phyloP scores from a whole-genome alignment of 2,888 invertebrate species.

The Bombylius discolor region DNA sequence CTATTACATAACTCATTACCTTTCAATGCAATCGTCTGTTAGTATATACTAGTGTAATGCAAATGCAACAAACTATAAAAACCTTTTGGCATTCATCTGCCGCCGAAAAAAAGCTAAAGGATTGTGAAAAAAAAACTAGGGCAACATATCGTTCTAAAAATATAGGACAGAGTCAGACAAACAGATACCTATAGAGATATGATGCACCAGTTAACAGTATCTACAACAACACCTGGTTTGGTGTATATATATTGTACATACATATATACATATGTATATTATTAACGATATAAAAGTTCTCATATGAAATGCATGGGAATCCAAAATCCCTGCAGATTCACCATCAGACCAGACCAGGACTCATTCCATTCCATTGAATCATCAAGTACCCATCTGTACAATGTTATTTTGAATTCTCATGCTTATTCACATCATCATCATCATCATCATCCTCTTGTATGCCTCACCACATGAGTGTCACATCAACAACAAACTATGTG shows the following conservation, averaged over 20 bases:
- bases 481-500: neutral
- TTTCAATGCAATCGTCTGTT: constrained; percentile 3
- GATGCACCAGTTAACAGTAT: no score
- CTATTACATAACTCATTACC: constrained; percentile 11
- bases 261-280: no score
- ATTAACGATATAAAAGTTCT: no score
- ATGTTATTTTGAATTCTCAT: no score
- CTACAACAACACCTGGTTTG: neutral
- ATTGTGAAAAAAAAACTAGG: neutral
- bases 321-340: neutral
- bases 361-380: neutral
- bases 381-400: no score
- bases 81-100: neutral
- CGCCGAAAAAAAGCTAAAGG: neutral
- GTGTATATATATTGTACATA: no score
- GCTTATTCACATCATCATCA: no score
- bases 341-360: no score
- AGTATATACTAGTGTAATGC: no score
- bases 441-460: no score
- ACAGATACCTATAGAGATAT: neutral
- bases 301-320: neutral
- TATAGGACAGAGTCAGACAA: neutral
- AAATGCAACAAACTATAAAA: neutral
- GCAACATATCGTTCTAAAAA: neutral
- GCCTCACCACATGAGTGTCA: neutral